These are phyloP conservation scores for Gadopsis bispinosus DNA, from an alignment of 2,797 vertebrate species.

Conservation along the genomic window DNA sequence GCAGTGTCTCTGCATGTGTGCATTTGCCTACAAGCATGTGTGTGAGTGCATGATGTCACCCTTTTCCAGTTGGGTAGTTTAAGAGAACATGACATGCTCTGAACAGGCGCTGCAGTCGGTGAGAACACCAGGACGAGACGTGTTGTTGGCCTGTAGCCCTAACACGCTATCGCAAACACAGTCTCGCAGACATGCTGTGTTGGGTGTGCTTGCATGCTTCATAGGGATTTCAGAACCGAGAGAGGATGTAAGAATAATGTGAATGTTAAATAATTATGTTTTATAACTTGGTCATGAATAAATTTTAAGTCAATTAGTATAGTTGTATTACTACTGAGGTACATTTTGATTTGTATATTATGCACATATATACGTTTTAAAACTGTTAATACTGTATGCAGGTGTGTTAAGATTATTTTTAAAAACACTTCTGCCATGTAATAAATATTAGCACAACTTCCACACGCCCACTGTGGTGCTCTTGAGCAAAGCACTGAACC, in stretches of 20 bases:
- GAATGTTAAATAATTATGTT: background rate
- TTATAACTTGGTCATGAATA: background rate
- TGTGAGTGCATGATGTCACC: constrained; percentile 65
- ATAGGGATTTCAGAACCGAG: constrained; percentile 4
- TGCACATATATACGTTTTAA: constrained; percentile 8
- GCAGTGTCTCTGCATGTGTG: background rate
- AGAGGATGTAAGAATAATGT: background rate
- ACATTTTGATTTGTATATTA: background rate
- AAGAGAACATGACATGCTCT: constrained; percentile 65
- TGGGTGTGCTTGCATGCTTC: constrained; percentile 3
- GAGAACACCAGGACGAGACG: constrained; percentile 29
- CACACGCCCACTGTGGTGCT: constrained; percentile 22
- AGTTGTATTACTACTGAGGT: background rate
- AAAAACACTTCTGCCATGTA: no score
- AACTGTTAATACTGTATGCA: background rate
- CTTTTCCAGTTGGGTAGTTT: constrained; percentile 68
- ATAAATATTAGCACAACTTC: constrained; percentile 14
- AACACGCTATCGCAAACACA: constrained; percentile 19
- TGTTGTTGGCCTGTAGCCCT: constrained; percentile 32
- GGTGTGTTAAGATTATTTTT: background rate
- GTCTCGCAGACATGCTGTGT: constrained; percentile 36
- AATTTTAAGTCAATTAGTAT: background rate
- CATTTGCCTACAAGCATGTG: constrained; percentile 2
- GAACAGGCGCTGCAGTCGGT: constrained; percentile 45
- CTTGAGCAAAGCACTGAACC: constrained; percentile 15